Conservation (phyloP, 2,888 invertebrate genomes). For the Yponomeuta malinellus region DNA sequence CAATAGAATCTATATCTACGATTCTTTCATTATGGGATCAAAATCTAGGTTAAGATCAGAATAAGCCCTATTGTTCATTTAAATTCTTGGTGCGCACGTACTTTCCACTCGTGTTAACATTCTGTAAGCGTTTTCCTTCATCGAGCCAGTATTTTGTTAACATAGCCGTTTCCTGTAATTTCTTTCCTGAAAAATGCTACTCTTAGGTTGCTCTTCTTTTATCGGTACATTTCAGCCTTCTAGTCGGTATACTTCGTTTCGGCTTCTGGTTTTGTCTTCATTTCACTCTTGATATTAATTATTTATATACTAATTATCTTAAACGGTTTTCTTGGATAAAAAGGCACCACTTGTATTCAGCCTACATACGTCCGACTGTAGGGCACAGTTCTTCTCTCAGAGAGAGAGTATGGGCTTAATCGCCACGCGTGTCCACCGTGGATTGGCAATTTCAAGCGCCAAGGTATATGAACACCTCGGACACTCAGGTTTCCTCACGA, state of each 20-base stretch:
- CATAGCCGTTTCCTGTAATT: not conserved
- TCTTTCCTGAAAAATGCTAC: not conserved
- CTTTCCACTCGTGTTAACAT: conserved; percentile 9
- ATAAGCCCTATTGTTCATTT: conserved; percentile 2
- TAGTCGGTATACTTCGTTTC: not conserved
- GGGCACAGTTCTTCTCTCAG: too few relatives aligned
- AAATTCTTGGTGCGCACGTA: conserved; percentile 11
- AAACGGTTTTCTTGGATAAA: too few relatives aligned
- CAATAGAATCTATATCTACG: too few relatives aligned
- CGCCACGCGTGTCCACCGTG: too few relatives aligned
- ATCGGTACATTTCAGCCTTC: not conserved
- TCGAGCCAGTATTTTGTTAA: conserved; percentile 3
- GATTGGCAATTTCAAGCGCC: too few relatives aligned
- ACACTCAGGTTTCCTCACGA: too few relatives aligned
- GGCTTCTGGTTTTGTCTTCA: not conserved
- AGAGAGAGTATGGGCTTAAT: too few relatives aligned
- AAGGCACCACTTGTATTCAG: too few relatives aligned
- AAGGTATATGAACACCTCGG: too few relatives aligned
- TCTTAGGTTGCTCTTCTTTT: not conserved
- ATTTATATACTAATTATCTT: not conserved
- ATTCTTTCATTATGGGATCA: not conserved
- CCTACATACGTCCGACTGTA: too few relatives aligned
- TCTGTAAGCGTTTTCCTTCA: conserved; percentile 5
- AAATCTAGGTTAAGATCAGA: not conserved
- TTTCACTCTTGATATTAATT: not conserved